Percentiles rank a stretch among this genome's conserved stretches.
These are phyloP conservation scores for Brotula barbata DNA, from an alignment of 2,797 vertebrate genomes.

Conservation along the genomic window DNA sequence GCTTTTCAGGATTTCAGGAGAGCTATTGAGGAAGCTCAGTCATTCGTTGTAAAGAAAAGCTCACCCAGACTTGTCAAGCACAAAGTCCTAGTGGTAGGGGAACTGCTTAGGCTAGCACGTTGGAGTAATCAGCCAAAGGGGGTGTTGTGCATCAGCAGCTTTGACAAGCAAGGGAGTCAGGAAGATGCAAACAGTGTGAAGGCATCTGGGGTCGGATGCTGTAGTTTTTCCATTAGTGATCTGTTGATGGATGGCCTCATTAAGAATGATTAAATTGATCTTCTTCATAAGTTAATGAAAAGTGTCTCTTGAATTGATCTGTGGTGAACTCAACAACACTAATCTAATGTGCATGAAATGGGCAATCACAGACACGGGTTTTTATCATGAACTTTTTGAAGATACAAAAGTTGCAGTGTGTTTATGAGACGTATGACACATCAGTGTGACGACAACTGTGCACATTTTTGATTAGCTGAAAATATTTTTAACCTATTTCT, in stretches of 20 bases:
- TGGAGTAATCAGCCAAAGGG: constrained; percentile 44
- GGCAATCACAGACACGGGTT: not conserved
- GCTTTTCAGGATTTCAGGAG: constrained; percentile 32
- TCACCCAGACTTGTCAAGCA: constrained; percentile 32
- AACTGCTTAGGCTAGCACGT: constrained; percentile 55
- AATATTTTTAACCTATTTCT: not conserved
- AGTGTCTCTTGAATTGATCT: constrained; percentile 45
- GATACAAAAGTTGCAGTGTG: constrained; percentile 4
- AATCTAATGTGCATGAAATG: constrained; percentile 23
- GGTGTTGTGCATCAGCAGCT: constrained; percentile 50
- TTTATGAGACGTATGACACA: constrained; percentile 30
- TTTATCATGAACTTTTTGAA: not conserved
- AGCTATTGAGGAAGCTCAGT: constrained; percentile 46
- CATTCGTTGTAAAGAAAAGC: constrained; percentile 61
- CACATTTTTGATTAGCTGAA: too few species aligned
- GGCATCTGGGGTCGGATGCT: constrained; percentile 21
- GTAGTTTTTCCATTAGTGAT: constrained; percentile 58
- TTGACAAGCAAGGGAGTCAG: constrained; percentile 25
- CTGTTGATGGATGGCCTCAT: constrained; percentile 67
- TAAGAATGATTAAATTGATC: constrained; percentile 64
- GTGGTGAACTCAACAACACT: constrained; percentile 47
- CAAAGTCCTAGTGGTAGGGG: constrained; percentile 17
- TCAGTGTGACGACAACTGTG: constrained; percentile 45
- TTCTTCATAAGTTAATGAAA: constrained; percentile 43
- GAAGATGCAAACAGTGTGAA: constrained; percentile 38